Percentiles rank a stretch among this genome's conserved stretches.
phyloP scores from a whole-genome alignment of 1,140 invertebrate species.

The Yoshiicerus persimilis region DNA sequence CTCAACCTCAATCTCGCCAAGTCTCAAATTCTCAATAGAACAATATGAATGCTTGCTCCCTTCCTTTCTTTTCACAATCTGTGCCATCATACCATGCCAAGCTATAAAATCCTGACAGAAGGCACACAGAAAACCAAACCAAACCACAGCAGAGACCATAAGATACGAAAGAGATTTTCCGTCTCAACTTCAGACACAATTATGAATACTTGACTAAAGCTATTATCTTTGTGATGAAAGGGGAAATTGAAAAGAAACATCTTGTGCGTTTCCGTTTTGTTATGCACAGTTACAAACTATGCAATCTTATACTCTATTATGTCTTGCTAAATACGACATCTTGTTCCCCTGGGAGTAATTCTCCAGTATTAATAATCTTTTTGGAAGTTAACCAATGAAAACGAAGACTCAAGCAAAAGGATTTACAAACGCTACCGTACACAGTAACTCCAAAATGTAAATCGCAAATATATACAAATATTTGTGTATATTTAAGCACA shows the following conservation, averaged over 20 bases:
- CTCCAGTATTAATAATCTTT: neutral
- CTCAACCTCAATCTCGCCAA: neutral
- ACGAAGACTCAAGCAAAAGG: too few species aligned
- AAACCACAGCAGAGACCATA: neutral
- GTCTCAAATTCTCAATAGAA: neutral
- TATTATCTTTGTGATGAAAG: neutral
- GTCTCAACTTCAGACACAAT: neutral
- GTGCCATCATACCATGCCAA: neutral
- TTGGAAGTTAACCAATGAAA: too few species aligned
- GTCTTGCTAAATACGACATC: neutral
- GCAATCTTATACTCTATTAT: neutral
- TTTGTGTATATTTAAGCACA: too few species aligned
- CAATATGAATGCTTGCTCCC: neutral
- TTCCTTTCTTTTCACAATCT: neutral
- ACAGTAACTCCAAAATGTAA: too few species aligned
- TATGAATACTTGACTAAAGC: constrained; percentile 14
- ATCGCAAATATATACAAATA: too few species aligned
- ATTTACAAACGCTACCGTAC: too few species aligned
- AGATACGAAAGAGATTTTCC: neutral
- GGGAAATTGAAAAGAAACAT: constrained; percentile 14
- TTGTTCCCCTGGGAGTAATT: neutral
- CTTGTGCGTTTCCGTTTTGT: neutral
- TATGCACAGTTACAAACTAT: neutral
- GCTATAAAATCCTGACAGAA: neutral
- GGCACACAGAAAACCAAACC: neutral